These are phyloP conservation scores for Coregonus ussuriensis DNA, from an alignment of 2,797 vertebrate genomes.

Conservation along the genomic window DNA sequence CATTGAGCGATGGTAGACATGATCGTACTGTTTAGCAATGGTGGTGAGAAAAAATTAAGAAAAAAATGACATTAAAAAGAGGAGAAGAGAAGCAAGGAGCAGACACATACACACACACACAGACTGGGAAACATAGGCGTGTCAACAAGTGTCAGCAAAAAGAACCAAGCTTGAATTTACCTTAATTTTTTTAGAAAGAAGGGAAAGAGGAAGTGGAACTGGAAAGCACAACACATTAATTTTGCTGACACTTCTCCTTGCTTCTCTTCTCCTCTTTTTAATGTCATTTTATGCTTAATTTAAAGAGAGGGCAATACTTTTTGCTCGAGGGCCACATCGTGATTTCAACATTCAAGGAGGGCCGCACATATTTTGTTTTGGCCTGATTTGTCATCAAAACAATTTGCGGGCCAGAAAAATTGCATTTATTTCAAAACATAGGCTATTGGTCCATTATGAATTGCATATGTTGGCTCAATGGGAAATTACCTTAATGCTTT, in stretches of 20 bases:
- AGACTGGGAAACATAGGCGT: neutral
- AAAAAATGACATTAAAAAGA: constrained; percentile 12
- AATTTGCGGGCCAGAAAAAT: too few relatives aligned
- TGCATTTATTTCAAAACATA: too few relatives aligned
- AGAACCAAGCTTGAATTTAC: too few relatives aligned
- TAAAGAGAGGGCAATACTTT: constrained; percentile 18
- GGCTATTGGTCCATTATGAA: too few relatives aligned
- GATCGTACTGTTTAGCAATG: constrained; percentile 50
- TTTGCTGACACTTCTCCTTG: constrained; percentile 16
- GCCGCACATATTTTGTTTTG: too few relatives aligned
- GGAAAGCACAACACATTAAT: too few relatives aligned
- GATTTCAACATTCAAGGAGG: too few relatives aligned
- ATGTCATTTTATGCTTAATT: neutral
- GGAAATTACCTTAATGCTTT: neutral
- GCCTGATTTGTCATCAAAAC: too few relatives aligned
- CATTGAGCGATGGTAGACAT: constrained; percentile 38
- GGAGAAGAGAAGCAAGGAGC: constrained; percentile 5
- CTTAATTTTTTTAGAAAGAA: too few relatives aligned
- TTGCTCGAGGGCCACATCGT: too few relatives aligned
- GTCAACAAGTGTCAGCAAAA: neutral
- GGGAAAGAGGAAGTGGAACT: too few relatives aligned
- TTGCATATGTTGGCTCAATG: too few relatives aligned
- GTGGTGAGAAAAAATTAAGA: neutral
- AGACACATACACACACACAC: neutral
- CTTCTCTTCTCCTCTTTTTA: constrained; percentile 12